Conservation (phyloP, 1,140 invertebrate genomes). For the Achroia grisella region DNA sequence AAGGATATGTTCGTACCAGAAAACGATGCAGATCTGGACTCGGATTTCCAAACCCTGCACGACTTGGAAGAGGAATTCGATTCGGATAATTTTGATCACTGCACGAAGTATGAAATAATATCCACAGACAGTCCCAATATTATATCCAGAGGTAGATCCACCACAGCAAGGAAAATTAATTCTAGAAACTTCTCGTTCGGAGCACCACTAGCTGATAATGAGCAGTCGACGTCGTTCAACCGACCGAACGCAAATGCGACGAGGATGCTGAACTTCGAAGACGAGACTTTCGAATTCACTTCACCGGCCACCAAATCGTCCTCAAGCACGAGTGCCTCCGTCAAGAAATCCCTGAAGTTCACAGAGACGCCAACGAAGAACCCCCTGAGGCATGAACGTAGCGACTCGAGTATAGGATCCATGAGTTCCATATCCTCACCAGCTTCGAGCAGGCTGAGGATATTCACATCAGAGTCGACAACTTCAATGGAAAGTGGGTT, state of each 20-base stretch:
- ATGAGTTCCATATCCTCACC: constrained; percentile 24
- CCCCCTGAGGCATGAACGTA: constrained; percentile 32
- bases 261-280: constrained; percentile 52
- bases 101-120: constrained; percentile 68
- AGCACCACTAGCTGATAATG: constrained; percentile 52
- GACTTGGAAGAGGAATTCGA: constrained; percentile 66
- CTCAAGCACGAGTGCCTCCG: constrained; percentile 22
- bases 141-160: constrained; percentile 40
- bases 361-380: constrained; percentile 16
- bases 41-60: constrained; percentile 44
- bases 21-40: constrained; percentile 40
- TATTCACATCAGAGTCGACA: constrained; percentile 47
- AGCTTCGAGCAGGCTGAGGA: constrained; percentile 20
- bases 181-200: constrained; percentile 60
- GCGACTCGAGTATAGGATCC: constrained; percentile 41
- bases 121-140: constrained; percentile 68
- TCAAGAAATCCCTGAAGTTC: constrained; percentile 59
- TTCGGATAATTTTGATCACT: constrained; percentile 47
- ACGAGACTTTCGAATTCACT: constrained; percentile 48
- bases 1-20: constrained; percentile 40
- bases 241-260: constrained; percentile 31
- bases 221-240: constrained; percentile 60
- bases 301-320: constrained; percentile 36
- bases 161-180: constrained; percentile 41
- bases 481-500: constrained; percentile 61